Evolutionary conservation across 2,113 vertebrate genomes (phyloP).

Genomic region (Varanus komodoensis): DNA sequence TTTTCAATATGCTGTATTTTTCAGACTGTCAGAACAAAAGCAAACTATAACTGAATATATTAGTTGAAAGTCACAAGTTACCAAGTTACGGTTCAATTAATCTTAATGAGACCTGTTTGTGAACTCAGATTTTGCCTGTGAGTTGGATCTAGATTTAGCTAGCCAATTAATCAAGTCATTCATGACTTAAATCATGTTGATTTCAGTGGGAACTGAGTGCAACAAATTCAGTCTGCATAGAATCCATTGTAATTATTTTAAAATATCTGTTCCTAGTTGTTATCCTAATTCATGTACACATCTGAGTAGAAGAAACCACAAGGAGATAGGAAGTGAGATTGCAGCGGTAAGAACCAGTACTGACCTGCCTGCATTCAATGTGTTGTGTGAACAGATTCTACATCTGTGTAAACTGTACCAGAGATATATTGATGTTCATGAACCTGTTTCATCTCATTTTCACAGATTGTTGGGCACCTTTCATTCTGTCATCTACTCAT

Average conservation of each 20-base stretch:
- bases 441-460: no score
- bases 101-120: not conserved
- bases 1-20: constrained; percentile 20
- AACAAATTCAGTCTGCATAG: not conserved
- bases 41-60: not conserved
- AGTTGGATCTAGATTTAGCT: not conserved
- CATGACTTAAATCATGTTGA: not conserved
- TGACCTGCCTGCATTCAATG: no score
- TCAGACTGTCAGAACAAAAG: not conserved
- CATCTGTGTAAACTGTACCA: no score
- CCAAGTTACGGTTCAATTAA: not conserved
- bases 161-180: not conserved
- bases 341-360: not conserved
- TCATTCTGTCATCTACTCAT: no score
- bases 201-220: not conserved
- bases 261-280: not conserved
- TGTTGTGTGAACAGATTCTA: no score
- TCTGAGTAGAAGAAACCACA: not conserved
- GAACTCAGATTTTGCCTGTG: not conserved
- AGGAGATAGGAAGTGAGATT: not conserved
- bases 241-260: not conserved
- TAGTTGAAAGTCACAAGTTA: not conserved
- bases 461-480: no score
- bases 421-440: no score
- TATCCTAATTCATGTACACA: not conserved